Conservation (phyloP, 2,888 invertebrate genomes). For the Epistrophe eligans region DNA sequence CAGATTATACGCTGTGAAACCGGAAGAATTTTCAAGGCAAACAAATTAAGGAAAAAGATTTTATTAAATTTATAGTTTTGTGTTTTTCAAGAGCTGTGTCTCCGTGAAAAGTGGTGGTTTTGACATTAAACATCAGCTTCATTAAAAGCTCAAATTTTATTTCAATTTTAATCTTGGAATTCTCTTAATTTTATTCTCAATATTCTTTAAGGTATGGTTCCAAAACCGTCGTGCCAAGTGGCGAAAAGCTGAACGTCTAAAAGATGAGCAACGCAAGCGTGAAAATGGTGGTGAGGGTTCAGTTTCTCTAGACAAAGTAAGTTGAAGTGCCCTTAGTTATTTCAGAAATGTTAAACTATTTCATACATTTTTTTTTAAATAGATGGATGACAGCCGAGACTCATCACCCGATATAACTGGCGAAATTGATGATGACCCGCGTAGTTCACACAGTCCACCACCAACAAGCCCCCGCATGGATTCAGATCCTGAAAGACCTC, state of each 20-base stretch:
- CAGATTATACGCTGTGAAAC: too few species aligned
- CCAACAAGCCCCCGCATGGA: constrained; percentile 82
- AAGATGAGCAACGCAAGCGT: constrained; percentile 94
- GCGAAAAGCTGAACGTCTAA: constrained; percentile 95
- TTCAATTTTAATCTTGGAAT: too few species aligned
- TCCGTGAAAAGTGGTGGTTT: too few species aligned
- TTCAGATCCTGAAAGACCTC: constrained; percentile 83
- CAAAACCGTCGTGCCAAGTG: constrained; percentile 96
- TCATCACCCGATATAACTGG: constrained; percentile 84
- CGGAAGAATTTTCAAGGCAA: too few species aligned
- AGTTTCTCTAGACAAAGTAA: constrained; percentile 86
- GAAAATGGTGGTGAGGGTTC: constrained; percentile 89
- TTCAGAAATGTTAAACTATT: not conserved
- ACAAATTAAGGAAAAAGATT: too few species aligned
- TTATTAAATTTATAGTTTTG: too few species aligned
- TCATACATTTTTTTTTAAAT: not conserved
- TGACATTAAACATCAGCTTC: too few species aligned
- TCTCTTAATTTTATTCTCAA: not conserved
- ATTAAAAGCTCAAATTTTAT: too few species aligned
- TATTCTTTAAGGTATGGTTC: constrained; percentile 91
- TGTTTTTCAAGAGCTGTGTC: too few species aligned
- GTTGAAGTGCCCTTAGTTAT: not conserved
- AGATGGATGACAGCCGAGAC: constrained; percentile 83
- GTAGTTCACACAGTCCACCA: constrained; percentile 81
- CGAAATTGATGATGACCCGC: constrained; percentile 83